Evolutionary conservation across 1,140 invertebrate species (phyloP).

Genomic region (Hydropsyche tenuis): DNA sequence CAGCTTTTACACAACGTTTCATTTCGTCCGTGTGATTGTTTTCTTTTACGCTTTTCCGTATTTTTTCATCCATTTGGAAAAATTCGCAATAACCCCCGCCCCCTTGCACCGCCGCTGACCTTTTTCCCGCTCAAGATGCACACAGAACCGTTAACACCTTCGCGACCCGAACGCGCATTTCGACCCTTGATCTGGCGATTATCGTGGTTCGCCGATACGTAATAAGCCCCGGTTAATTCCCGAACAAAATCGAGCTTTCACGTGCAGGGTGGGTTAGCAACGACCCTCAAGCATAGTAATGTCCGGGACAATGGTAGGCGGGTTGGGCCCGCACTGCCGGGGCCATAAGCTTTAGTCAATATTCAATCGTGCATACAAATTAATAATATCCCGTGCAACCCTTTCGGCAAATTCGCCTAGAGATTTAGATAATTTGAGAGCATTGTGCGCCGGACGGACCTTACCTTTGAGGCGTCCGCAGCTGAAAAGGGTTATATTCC

Average conservation of each 20-base stretch:
- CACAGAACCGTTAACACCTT: too few relatives aligned
- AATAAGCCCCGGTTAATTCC: conserved; percentile 32
- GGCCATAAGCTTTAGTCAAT: conserved; percentile 41
- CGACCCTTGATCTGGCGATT: neutral
- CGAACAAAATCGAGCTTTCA: neutral
- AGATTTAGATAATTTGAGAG: conserved; percentile 45
- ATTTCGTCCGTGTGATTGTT: conserved; percentile 23
- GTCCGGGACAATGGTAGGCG: conserved; percentile 26
- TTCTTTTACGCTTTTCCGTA: conserved; percentile 9
- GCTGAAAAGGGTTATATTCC: conserved; percentile 45
- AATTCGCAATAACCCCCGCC: neutral
- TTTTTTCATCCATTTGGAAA: neutral
- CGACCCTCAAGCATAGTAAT: conserved; percentile 31
- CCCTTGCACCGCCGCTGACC: neutral
- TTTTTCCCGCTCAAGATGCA: too few relatives aligned
- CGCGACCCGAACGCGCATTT: too few relatives aligned
- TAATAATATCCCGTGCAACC: conserved; percentile 46
- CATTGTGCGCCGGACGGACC: conserved; percentile 33
- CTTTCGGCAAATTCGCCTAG: conserved; percentile 35
- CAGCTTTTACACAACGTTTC: conserved; percentile 32
- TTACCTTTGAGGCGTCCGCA: conserved; percentile 40
- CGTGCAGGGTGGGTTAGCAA: neutral
- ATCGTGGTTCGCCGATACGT: conserved; percentile 12
- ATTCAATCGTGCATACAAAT: conserved; percentile 49
- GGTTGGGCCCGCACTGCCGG: neutral